Evolutionary conservation across 2,888 invertebrate species (phyloP).

Genomic region (Hololepta plana): DNA sequence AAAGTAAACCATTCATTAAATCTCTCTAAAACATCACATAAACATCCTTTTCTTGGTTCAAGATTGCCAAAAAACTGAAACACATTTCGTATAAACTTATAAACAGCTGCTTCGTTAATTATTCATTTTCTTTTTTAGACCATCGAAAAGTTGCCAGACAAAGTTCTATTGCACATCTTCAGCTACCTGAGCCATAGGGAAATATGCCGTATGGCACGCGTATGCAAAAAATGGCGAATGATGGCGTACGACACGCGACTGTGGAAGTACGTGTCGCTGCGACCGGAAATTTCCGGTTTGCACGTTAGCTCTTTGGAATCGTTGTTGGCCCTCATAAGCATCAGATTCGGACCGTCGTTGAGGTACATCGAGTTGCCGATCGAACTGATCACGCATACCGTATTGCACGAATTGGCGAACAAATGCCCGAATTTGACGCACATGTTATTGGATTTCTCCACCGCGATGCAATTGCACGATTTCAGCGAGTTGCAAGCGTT

Average conservation of each 20-base stretch:
- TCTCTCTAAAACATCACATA: too few species aligned
- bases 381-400: constrained; percentile 90
- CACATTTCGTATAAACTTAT: neutral
- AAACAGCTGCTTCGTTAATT: constrained; percentile 1
- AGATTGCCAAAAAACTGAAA: too few species aligned
- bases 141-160: constrained; percentile 93
- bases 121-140: constrained; percentile 42
- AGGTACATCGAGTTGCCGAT: constrained; percentile 87
- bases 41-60: too few species aligned
- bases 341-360: constrained; percentile 73
- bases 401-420: constrained; percentile 89
- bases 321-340: constrained; percentile 70
- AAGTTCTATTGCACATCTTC: constrained; percentile 86
- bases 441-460: constrained; percentile 94
- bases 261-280: constrained; percentile 90
- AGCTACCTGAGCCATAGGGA: constrained; percentile 86
- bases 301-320: constrained; percentile 81
- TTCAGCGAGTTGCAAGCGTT: constrained; percentile 98
- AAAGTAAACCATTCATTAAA: too few species aligned
- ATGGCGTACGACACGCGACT: constrained; percentile 89
- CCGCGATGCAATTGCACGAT: constrained; percentile 98
- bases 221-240: constrained; percentile 91
- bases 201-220: constrained; percentile 82
- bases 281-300: constrained; percentile 91
- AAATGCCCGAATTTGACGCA: constrained; percentile 92